Conservation (phyloP, 2,888 invertebrate species). For the Raillietiella orientalis region DNA sequence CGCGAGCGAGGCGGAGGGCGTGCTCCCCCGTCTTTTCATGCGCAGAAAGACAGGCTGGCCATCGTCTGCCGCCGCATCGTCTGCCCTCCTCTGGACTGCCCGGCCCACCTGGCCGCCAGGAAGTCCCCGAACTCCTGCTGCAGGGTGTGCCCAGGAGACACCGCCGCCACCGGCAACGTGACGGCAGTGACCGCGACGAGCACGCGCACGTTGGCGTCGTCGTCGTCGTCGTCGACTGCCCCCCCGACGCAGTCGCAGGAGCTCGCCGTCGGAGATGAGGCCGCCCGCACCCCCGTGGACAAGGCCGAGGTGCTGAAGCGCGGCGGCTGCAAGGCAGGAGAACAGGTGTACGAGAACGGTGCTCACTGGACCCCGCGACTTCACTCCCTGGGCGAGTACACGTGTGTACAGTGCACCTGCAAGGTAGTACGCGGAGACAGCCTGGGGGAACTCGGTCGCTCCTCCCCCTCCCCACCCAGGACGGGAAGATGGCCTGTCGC, state of each 20-base stretch:
- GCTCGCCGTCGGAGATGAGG: too few species aligned
- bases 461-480: too few species aligned
- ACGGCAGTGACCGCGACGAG: neutral
- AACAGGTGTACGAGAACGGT: slow-evolving; percentile 33
- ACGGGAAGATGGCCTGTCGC: too few species aligned
- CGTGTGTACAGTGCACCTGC: slow-evolving; percentile 67
- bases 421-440: too few species aligned
- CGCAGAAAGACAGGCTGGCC: slow-evolving; percentile 25
- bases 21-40: neutral
- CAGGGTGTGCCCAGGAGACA: slow-evolving; percentile 28
- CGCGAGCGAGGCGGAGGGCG: neutral
- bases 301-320: slow-evolving; percentile 31
- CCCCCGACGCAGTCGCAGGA: too few species aligned
- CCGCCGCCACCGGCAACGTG: slow-evolving; percentile 2
- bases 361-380: slow-evolving; percentile 63
- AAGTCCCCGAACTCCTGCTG: slow-evolving; percentile 47
- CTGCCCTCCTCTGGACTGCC: slow-evolving; percentile 38
- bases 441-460: too few species aligned
- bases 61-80: slow-evolving; percentile 39
- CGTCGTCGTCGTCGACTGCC: too few species aligned
- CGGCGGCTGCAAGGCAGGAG: slow-evolving; percentile 32
- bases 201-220: neutral
- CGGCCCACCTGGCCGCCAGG: slow-evolving; percentile 32
- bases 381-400: slow-evolving; percentile 52
- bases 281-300: too few species aligned